Percentiles rank a stretch among this genome's conserved stretches.
These are phyloP conservation scores for Proterorhinus semilunaris DNA, from an alignment of 2,113 vertebrate genomes.

Conservation along the genomic window DNA sequence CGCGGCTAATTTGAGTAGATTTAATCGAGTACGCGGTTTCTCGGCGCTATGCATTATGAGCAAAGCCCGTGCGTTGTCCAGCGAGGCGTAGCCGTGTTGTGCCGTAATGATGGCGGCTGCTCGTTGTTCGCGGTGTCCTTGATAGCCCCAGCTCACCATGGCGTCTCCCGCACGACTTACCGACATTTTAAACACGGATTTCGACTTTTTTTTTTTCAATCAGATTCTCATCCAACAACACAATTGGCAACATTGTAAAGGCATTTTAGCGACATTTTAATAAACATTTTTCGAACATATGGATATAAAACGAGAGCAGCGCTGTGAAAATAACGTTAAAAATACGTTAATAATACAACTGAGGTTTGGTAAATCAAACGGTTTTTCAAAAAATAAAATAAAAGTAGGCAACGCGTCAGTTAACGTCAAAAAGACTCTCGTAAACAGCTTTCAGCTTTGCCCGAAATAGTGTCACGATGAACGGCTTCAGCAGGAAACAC, in stretches of 20 bases:
- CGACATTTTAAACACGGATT: neutral
- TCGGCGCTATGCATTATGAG: neutral
- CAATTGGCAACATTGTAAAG: fast-evolving
- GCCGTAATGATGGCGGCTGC: slow-evolving; percentile 76
- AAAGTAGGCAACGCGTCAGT: neutral
- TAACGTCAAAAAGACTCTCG: neutral
- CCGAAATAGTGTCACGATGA: slow-evolving; percentile 9
- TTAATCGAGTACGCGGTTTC: neutral
- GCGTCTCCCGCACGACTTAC: slow-evolving; percentile 20
- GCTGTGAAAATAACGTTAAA: neutral
- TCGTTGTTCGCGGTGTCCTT: slow-evolving; percentile 69
- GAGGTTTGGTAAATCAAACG: neutral
- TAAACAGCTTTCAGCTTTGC: neutral
- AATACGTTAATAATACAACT: neutral
- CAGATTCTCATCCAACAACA: neutral
- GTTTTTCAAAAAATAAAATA: too few relatives aligned
- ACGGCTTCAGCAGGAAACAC: slow-evolving; percentile 46
- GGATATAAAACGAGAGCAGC: neutral
- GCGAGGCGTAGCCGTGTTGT: slow-evolving; percentile 70
- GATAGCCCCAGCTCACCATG: slow-evolving; percentile 49
- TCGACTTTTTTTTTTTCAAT: neutral
- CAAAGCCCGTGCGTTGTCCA: slow-evolving; percentile 61
- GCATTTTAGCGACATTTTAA: neutral
- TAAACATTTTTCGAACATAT: slow-evolving; percentile 6
- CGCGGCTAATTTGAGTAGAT: neutral